Evolutionary conservation across 2,888 invertebrate species (phyloP).

Genomic region (Poecilobothrus nobilitatus): DNA sequence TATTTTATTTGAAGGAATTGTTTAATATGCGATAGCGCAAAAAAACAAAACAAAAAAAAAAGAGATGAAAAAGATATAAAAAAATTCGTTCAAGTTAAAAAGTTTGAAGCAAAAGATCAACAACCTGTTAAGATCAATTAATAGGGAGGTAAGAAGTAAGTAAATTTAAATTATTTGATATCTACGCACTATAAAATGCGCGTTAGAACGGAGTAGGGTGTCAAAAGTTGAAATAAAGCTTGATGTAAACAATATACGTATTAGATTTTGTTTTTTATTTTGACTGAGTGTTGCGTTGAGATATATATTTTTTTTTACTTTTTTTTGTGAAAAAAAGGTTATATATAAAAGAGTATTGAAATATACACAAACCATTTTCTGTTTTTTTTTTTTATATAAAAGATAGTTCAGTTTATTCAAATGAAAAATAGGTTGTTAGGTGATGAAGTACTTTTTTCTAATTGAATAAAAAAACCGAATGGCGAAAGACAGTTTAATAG

Average conservation of each 20-base stretch:
- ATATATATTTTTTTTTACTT: neutral
- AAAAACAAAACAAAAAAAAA: neutral
- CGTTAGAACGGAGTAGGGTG: neutral
- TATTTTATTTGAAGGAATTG: neutral
- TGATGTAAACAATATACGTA: neutral
- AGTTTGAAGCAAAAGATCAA: slow-evolving; percentile 18
- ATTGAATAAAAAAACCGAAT: neutral
- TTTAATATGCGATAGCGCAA: neutral
- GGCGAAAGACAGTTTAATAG: too few relatives aligned
- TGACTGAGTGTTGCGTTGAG: too few relatives aligned
- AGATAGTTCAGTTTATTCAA: neutral
- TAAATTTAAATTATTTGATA: too few relatives aligned
- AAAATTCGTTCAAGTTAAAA: neutral
- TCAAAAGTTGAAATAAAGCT: neutral
- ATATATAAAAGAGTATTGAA: neutral
- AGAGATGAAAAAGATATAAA: neutral
- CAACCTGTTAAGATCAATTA: slow-evolving; percentile 17
- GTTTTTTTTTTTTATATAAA: neutral
- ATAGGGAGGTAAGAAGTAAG: too few relatives aligned
- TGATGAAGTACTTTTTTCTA: neutral
- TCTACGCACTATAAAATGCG: neutral
- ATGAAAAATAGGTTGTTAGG: neutral
- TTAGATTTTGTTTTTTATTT: neutral
- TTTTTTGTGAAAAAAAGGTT: neutral
- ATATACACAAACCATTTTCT: neutral